Conservation (phyloP, 2,797 vertebrate species). For the Phaenicophaeus curvirostris region DNA sequence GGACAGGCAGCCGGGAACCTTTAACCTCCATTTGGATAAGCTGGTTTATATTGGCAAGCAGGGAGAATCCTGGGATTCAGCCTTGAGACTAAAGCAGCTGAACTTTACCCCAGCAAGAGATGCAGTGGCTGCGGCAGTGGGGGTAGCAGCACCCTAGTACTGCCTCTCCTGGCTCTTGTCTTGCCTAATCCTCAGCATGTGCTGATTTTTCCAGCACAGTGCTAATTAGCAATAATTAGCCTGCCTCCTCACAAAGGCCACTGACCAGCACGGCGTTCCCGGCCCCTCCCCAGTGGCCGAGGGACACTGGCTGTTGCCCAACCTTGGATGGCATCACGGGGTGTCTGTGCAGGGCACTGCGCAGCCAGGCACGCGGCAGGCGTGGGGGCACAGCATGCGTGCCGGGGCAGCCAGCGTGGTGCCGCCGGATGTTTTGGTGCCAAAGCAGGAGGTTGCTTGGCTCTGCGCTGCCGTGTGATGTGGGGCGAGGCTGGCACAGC, state of each 20-base stretch:
- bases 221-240: not conserved
- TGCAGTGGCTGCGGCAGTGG: fast-evolving
- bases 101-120: not conserved
- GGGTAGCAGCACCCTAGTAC: not conserved
- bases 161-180: not conserved
- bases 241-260: not conserved
- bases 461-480: fast-evolving
- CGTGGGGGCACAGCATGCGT: fast-evolving
- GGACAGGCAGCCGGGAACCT: fast-evolving
- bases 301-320: not conserved
- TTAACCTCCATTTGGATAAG: not conserved
- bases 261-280: not conserved
- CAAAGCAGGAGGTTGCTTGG: not conserved
- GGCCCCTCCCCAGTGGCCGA: not conserved
- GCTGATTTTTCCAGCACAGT: not conserved
- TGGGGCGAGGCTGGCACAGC: fast-evolving
- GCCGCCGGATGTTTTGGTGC: slow-evolving; percentile 13
- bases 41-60: not conserved
- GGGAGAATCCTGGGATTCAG: not conserved
- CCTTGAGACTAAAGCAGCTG: not conserved
- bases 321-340: fast-evolving
- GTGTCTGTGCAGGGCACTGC: not conserved
- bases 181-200: not conserved
- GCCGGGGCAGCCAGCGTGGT: fast-evolving
- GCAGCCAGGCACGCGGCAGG: fast-evolving